Evolutionary conservation across 2,888 invertebrate species (phyloP), one percentile per base, ranked within the genome.

Genomic region (Phymatocera aterrima): DNA sequence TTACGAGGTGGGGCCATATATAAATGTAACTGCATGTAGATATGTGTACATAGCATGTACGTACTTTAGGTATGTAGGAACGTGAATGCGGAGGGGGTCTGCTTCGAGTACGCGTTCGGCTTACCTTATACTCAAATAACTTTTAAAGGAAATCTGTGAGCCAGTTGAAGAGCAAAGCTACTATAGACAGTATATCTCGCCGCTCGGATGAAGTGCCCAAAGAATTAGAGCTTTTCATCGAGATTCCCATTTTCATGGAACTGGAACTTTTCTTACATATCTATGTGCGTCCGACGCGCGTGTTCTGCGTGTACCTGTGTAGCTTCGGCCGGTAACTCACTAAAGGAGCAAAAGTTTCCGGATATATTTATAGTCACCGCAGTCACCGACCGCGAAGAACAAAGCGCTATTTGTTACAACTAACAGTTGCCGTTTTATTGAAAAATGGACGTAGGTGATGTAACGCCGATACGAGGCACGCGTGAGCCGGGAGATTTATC

Each of bases 311-410:
- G 15, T 60, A n/a, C 2, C 4, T 34, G 18, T 61, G n/a, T 60
- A n/a, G 12, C 46, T 68, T 40, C 24, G 57, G 57, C 10, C 54
- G 28, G 40, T 65, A 18, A 40, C n/a, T 40, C 21, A 40, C 24
- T 43, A 72, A 24, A 48, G 75, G n/a, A 57, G 57, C 4, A 37
- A 43, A 51, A n/a, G 8, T 75, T 75, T 75, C n/a, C 24, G 57
- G 75, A 75, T 75, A 57, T 75, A 75, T 75, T 75, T 75, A 57
- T 72, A 48, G 72, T 72, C 51, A 72, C 72, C 72, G 72, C 75
- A 75, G 75, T 75, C 75, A 75, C 46, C 57, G 75, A 60, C 54
- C 57, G 40, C 54, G 5, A 57, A 75, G 75, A 60, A 75, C 37
- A 75, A 75, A 72, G 51, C 72, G 75, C 75, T 75, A 60, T 57